These are phyloP conservation scores for Amblyjoppa fuscipennis DNA, from an alignment of 2,888 invertebrate genomes.

Conservation along the genomic window DNA sequence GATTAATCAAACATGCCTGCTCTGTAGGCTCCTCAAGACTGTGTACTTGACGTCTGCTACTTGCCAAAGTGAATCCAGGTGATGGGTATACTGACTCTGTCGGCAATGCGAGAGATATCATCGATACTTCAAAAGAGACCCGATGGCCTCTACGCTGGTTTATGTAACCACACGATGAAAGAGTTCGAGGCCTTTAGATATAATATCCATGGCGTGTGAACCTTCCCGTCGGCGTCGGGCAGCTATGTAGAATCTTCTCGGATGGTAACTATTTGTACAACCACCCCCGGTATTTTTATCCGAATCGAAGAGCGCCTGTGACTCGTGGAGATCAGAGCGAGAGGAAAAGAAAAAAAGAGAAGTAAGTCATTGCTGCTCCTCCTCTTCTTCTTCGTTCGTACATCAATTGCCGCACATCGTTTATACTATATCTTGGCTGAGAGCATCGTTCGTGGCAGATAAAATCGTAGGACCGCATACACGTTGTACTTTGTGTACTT, in stretches of 20 bases:
- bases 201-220: slow-evolving; percentile 71
- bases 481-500: slow-evolving; percentile 78
- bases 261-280: slow-evolving; percentile 81
- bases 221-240: slow-evolving; percentile 46
- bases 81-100: slow-evolving; percentile 51
- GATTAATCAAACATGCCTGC: slow-evolving; percentile 47
- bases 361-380: slow-evolving; percentile 61
- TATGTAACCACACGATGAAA: slow-evolving; percentile 50
- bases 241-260: slow-evolving; percentile 71
- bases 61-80: slow-evolving; percentile 62
- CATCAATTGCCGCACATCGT: slow-evolving; percentile 48
- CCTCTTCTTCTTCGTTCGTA: slow-evolving; percentile 63
- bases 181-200: slow-evolving; percentile 53
- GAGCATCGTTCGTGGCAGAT: slow-evolving; percentile 52
- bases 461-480: slow-evolving; percentile 47
- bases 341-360: slow-evolving; percentile 47
- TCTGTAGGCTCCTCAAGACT: slow-evolving; percentile 45
- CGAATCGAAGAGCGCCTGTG: slow-evolving; percentile 75
- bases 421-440: slow-evolving; percentile 42
- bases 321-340: slow-evolving; percentile 80
- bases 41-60: slow-evolving; percentile 62
- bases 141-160: slow-evolving; percentile 50
- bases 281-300: slow-evolving; percentile 80
- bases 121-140: slow-evolving; percentile 64
- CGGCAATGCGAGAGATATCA: slow-evolving; percentile 47